Evolutionary conservation across 2,797 vertebrate genomes (phyloP).

Genomic region (Rallus crepitans): DNA sequence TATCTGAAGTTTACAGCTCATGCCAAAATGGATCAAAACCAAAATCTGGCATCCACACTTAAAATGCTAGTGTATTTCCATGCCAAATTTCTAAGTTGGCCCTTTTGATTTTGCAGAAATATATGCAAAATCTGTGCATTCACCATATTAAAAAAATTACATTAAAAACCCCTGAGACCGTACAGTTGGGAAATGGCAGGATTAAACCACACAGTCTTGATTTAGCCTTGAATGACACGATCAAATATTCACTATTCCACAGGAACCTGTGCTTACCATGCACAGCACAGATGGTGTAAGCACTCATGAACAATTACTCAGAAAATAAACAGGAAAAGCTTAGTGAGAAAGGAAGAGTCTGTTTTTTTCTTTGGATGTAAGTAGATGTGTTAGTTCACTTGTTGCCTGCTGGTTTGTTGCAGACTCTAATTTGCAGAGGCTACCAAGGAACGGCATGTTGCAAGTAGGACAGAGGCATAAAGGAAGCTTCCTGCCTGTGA

Average conservation of each 20-base stretch:
- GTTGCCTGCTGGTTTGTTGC: neutral
- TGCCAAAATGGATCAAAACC: neutral
- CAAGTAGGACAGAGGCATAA: neutral
- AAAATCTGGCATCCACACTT: neutral
- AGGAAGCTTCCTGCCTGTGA: neutral
- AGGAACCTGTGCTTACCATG: neutral
- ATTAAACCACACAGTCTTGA: neutral
- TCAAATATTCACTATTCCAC: constrained; percentile 61
- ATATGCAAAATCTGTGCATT: neutral
- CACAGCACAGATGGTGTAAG: constrained; percentile 39
- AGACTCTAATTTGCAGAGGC: neutral
- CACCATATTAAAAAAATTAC: neutral
- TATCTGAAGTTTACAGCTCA: neutral
- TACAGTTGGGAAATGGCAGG: neutral
- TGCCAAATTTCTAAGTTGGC: neutral
- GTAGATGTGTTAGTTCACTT: neutral
- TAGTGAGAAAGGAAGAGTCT: neutral
- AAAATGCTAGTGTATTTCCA: neutral
- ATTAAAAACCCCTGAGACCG: neutral
- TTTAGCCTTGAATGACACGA: neutral
- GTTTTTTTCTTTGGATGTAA: neutral
- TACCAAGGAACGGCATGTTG: neutral
- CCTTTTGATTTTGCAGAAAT: neutral
- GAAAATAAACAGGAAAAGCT: constrained; percentile 11
- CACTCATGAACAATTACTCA: neutral